A percentile compares a stretch with the other conserved stretches of the same genome.
Evolutionary conservation across 2,113 vertebrate genomes (phyloP).

Genomic region (Cyanocitta stelleri): DNA sequence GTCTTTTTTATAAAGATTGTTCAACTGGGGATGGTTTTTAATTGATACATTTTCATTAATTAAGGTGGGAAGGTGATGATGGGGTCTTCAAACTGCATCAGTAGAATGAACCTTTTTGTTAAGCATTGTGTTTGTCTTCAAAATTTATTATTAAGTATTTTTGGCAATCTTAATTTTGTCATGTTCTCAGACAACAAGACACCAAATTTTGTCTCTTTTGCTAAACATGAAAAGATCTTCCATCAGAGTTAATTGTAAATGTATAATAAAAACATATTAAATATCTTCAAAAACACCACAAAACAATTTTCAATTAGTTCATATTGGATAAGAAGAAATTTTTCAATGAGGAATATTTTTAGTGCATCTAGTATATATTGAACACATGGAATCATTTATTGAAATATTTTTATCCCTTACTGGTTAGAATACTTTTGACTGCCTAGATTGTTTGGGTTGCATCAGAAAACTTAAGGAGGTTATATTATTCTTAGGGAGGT

Average conservation of each 20-base stretch:
- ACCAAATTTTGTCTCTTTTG: neutral
- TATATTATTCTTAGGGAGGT: neutral
- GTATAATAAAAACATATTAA: neutral
- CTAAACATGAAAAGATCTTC: neutral
- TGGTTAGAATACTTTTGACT: neutral
- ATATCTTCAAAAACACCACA: neutral
- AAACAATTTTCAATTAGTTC: neutral
- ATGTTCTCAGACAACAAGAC: neutral
- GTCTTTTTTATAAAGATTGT: neutral
- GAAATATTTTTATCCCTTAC: neutral
- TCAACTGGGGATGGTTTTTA: neutral
- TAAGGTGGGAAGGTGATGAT: neutral
- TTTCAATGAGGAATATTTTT: neutral
- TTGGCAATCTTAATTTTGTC: neutral
- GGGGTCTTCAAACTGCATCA: neutral
- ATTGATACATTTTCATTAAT: neutral
- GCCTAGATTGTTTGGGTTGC: neutral
- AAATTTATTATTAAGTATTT: neutral
- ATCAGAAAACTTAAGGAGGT: neutral
- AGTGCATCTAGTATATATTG: neutral
- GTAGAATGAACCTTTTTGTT: neutral
- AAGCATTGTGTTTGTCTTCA: neutral
- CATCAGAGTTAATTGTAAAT: neutral
- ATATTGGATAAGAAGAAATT: neutral
- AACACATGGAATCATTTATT: neutral